Conservation (phyloP, 2,888 invertebrate genomes). For the Ischnura elegans region DNA sequence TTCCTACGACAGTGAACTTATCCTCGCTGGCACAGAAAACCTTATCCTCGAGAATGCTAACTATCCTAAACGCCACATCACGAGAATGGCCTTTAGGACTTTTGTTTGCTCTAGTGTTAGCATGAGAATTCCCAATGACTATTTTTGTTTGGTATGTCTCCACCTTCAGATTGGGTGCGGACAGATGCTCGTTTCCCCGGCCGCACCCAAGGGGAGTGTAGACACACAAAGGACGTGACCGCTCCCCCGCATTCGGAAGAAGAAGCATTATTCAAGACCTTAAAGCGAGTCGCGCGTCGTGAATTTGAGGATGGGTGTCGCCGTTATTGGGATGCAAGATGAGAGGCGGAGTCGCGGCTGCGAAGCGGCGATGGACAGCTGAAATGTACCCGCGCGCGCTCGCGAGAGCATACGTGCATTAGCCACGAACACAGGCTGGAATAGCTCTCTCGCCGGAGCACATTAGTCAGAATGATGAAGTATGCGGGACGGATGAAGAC, state of each 20-base stretch:
- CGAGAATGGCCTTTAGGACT: neutral
- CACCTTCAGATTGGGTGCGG: conserved; percentile 53
- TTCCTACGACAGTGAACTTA: neutral
- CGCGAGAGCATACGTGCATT: too few relatives aligned
- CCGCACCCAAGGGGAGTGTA: conserved; percentile 25
- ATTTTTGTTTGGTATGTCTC: conserved; percentile 24
- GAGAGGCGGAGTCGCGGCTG: neutral
- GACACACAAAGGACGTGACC: conserved; percentile 19
- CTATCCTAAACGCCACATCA: neutral
- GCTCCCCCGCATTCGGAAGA: conserved; percentile 34
- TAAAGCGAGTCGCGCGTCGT: conserved; percentile 45
- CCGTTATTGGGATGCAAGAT: conserved; percentile 23
- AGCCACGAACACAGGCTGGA: too few relatives aligned
- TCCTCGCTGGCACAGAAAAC: too few relatives aligned
- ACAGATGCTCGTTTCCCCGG: conserved; percentile 32
- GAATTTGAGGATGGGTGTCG: conserved; percentile 43
- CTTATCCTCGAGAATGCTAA: neutral
- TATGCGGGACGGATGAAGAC: too few relatives aligned
- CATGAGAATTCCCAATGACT: neutral
- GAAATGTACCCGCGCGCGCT: neutral
- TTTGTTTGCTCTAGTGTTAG: neutral
- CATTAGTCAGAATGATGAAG: too few relatives aligned
- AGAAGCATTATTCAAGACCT: conserved; percentile 48
- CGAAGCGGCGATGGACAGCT: neutral
- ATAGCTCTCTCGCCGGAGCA: too few relatives aligned